These are phyloP conservation scores for Philopotamus ludificatus DNA, from an alignment of 1,140 invertebrate genomes.

Conservation along the genomic window DNA sequence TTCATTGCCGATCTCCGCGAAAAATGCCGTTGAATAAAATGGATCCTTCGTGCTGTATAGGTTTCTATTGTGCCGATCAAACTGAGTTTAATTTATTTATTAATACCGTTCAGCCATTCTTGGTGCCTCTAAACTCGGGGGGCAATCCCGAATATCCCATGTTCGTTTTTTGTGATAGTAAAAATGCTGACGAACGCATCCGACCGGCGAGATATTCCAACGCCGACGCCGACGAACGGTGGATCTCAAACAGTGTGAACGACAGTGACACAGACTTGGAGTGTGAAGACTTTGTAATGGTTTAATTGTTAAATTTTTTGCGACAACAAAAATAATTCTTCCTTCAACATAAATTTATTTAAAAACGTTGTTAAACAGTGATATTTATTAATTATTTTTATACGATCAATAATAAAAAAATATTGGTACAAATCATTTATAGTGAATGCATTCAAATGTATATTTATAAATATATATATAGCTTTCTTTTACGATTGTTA, in stretches of 20 bases:
- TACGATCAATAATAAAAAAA: too few species aligned
- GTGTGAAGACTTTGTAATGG: constrained; percentile 71
- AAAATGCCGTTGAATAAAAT: constrained; percentile 85
- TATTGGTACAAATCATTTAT: too few species aligned
- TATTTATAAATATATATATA: too few species aligned
- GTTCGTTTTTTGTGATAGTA: constrained; percentile 75
- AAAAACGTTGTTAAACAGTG: too few species aligned
- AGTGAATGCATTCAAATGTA: too few species aligned
- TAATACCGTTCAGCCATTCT: constrained; percentile 63
- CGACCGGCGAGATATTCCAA: constrained; percentile 56
- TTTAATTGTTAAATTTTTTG: constrained; percentile 47
- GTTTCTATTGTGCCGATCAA: constrained; percentile 81
- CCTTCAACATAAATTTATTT: too few species aligned
- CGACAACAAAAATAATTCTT: background rate
- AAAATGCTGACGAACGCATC: constrained; percentile 60
- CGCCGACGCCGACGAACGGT: constrained; percentile 56
- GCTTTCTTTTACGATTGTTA: too few species aligned
- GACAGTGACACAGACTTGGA: constrained; percentile 67
- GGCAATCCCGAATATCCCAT: constrained; percentile 70
- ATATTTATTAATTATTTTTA: too few species aligned
- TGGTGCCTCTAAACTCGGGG: constrained; percentile 62
- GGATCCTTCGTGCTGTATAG: constrained; percentile 91
- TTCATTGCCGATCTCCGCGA: constrained; percentile 84
- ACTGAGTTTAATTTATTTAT: constrained; percentile 77
- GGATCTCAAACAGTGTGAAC: constrained; percentile 52